A percentile compares a stretch with the other conserved stretches of the same genome.
Evolutionary conservation across 1,140 invertebrate genomes (phyloP).

Genomic region (Drosophila ananassae): DNA sequence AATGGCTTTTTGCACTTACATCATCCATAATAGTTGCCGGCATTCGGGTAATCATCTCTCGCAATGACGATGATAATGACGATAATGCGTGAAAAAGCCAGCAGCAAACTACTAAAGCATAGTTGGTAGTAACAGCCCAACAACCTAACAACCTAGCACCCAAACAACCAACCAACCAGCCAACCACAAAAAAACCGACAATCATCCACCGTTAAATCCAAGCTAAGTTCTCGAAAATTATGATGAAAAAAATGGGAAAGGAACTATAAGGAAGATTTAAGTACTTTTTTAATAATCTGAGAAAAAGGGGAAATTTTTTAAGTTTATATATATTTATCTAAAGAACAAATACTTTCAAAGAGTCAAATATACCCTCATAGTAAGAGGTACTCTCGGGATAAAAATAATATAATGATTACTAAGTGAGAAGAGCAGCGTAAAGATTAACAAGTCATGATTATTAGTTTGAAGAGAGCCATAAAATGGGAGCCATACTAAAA

Average conservation of each 20-base stretch:
- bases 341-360: background rate
- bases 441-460: slow-evolving; percentile 82
- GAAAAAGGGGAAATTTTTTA: background rate
- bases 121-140: slow-evolving; percentile 13
- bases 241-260: slow-evolving; percentile 8
- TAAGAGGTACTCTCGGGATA: background rate
- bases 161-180: background rate
- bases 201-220: slow-evolving; percentile 60
- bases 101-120: slow-evolving; percentile 15
- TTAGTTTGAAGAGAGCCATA: slow-evolving; percentile 57
- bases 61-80: slow-evolving; percentile 50
- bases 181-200: slow-evolving; percentile 31
- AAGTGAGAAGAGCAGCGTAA: slow-evolving; percentile 59
- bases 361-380: background rate
- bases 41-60: slow-evolving; percentile 40
- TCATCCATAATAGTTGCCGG: slow-evolving; percentile 54
- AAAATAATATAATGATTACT: slow-evolving; percentile 1
- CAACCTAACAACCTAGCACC: background rate
- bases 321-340: background rate
- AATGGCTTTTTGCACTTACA: slow-evolving; percentile 68
- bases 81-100: slow-evolving; percentile 61
- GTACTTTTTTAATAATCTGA: background rate
- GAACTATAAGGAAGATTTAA: background rate
- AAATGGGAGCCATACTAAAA: background rate
- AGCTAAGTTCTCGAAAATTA: slow-evolving; percentile 29